Percentiles rank a stretch among this genome's conserved stretches.
These are phyloP conservation scores for Oasisia sp. DNA, from an alignment of 2,888 invertebrate genomes.

Conservation along the genomic window DNA sequence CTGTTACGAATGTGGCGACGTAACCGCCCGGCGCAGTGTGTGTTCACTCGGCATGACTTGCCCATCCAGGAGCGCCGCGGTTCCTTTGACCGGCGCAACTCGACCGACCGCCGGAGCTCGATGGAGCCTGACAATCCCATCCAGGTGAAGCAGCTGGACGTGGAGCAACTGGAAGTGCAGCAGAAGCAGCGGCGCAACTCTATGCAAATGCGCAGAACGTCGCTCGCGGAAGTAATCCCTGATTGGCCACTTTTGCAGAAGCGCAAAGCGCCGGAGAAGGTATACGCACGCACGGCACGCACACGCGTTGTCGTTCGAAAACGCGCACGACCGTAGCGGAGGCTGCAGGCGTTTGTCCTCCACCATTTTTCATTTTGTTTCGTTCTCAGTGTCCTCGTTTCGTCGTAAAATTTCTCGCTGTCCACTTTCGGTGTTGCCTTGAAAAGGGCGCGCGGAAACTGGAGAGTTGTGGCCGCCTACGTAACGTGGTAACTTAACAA, in stretches of 20 bases:
- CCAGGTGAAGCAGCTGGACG: constrained; percentile 30
- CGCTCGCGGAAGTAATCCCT: constrained; percentile 93
- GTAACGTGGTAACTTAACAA: neutral
- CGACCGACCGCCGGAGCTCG: neutral
- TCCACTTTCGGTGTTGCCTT: neutral
- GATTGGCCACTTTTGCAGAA: constrained; percentile 86
- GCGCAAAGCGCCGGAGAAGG: constrained; percentile 34
- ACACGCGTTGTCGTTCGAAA: too few relatives aligned
- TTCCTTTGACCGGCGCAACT: neutral
- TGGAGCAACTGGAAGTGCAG: constrained; percentile 37
- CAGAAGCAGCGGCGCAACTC: constrained; percentile 39
- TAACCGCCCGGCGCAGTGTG: neutral
- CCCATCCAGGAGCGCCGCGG: constrained; percentile 20
- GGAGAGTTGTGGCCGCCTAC: neutral
- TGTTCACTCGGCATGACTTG: neutral
- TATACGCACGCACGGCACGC: neutral
- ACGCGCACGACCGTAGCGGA: neutral
- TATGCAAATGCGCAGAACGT: constrained; percentile 76
- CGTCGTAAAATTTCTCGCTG: neutral
- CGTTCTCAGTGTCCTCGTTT: neutral
- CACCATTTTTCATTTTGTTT: neutral
- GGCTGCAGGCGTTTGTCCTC: neutral
- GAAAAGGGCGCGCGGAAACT: neutral
- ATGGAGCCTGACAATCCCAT: neutral
- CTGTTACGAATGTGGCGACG: neutral